Evolutionary conservation across 1,140 invertebrate species (phyloP).

Genomic region (Acromyrmex echinatior): DNA sequence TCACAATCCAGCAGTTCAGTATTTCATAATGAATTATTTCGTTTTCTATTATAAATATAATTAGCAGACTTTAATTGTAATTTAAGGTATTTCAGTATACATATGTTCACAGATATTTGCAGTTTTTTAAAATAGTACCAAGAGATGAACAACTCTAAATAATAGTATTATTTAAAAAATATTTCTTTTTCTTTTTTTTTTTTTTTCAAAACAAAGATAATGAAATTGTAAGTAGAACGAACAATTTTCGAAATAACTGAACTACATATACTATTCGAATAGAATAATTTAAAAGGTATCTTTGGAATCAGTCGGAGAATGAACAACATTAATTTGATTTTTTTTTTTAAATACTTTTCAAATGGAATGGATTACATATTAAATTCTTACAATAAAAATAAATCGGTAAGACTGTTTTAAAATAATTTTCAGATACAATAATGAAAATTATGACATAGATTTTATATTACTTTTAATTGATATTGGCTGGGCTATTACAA

Average conservation of each 20-base stretch:
- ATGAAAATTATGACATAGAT: too few relatives aligned
- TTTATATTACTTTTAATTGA: too few relatives aligned
- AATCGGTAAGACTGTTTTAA: background rate
- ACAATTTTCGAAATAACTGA: background rate
- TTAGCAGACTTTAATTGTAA: background rate
- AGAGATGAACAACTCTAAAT: background rate
- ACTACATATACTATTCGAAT: background rate
- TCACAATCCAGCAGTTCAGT: background rate
- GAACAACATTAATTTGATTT: background rate
- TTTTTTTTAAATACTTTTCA: background rate
- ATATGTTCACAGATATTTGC: background rate
- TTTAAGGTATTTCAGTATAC: background rate
- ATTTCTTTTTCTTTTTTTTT: background rate
- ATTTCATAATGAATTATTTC: conserved; percentile 4
- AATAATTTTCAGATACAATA: too few relatives aligned
- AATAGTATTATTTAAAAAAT: background rate
- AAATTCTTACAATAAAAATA: background rate
- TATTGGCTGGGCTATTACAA: too few relatives aligned
- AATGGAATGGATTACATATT: background rate
- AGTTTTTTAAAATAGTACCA: background rate
- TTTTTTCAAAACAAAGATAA: background rate
- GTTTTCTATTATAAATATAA: conserved; percentile 9
- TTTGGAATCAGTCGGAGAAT: background rate
- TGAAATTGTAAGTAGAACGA: background rate
- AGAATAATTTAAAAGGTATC: background rate